Evolutionary conservation across 2,113 vertebrate species (phyloP), one percentile per base, ranked within the genome.

Genomic region (Chloropsis cyanopogon): DNA sequence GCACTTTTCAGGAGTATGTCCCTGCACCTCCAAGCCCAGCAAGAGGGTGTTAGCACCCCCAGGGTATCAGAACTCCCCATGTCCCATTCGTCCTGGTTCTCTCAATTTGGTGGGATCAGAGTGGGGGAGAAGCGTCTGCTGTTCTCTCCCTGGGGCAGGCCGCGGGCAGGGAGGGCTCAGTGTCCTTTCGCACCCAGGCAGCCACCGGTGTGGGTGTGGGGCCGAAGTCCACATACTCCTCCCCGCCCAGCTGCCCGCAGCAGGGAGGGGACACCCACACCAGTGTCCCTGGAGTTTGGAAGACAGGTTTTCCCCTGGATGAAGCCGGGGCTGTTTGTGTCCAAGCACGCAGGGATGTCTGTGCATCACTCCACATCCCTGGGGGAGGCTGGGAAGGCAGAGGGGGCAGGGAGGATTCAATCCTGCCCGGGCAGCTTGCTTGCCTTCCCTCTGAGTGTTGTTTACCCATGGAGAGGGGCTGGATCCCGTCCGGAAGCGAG

Each of bases 401-500:
- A 69, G 18, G 17, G 76, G 17, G 50, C 64, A 25, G 46, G 66
- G 50, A 92, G 41, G 78, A 68, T 49, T 73, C 7, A 12, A 23
- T 90, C 65, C 78, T 72, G 75, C 61, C 85, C 22, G 7, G 46
- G 54, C 82, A 2, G 9, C 59, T 69, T 83, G 64, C 92, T 70
- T 2, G 66, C 54, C 68, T 60, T 75, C 82, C 72, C 71, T 87
- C 54, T 16, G 37, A 7, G 6, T 15, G 56, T 94, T 95, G 93
- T 92, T 96, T 95, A 92, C 64, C 22, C 28, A 2, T 5, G 70
- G 68, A 76, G 82, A 79, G 87, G 60, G 90, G 65, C 82, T 69
- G 86, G 72, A 93, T 94, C 70, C 69, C 11, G 4, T 81, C 83
- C 72, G 95, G 96, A 92, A 97, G 95, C 73, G 28, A 92, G 80